A percentile compares a stretch with the other conserved stretches of the same genome.
These are phyloP conservation scores for Notothenia coriiceps DNA, from an alignment of 2,113 vertebrate genomes.

Conservation along the genomic window DNA sequence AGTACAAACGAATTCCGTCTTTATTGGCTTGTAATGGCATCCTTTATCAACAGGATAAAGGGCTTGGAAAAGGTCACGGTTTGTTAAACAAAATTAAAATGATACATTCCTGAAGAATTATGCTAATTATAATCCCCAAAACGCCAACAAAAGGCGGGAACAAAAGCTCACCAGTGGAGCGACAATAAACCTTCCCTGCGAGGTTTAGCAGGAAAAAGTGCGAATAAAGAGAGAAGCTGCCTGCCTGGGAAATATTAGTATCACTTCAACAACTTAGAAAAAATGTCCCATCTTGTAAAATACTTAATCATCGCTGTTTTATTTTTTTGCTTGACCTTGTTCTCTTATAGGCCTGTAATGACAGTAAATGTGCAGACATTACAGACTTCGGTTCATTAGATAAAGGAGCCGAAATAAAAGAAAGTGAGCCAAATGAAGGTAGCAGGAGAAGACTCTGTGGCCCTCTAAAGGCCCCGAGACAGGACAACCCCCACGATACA, in stretches of 20 bases:
- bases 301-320: constrained; percentile 47
- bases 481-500: not conserved
- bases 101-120: constrained; percentile 81
- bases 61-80: constrained; percentile 69
- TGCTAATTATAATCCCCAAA: constrained; percentile 80
- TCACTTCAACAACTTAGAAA: constrained; percentile 54
- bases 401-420: not conserved
- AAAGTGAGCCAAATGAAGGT: not conserved
- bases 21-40: constrained; percentile 70
- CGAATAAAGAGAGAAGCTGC: constrained; percentile 38
- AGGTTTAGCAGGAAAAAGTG: constrained; percentile 45
- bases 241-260: constrained; percentile 42
- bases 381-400: not conserved
- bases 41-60: constrained; percentile 62
- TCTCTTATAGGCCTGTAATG: constrained; percentile 5
- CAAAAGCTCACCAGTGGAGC: constrained; percentile 69
- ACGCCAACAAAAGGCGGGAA: constrained; percentile 72
- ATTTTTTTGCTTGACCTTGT: constrained; percentile 22
- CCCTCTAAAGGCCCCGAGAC: constrained; percentile 2
- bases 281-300: constrained; percentile 46
- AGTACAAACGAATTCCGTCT: constrained; percentile 61
- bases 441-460: not conserved
- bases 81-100: constrained; percentile 79
- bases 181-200: constrained; percentile 66
- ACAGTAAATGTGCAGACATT: not conserved